Base-by-base conservation (phyloP, 2,797 vertebrate species). In the Centroberyx gerrardi region DNA sequence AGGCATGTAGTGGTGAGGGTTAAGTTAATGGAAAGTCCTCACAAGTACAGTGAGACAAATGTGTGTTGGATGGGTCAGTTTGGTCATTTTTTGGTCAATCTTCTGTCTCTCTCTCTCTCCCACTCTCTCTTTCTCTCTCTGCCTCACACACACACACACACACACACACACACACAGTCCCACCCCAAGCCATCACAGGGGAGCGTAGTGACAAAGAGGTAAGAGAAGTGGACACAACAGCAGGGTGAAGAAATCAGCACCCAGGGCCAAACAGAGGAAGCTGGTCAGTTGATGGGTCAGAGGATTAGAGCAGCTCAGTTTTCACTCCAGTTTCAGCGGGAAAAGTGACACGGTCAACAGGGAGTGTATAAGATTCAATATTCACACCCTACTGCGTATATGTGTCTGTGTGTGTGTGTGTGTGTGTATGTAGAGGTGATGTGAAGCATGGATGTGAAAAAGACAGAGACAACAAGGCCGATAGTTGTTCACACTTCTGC, bases 231-330 rank as follows among this genome's bases (percentile, higher is more conserved):
- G 14, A 14, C 46, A 10, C 52, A 71, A 40, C 62, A 78, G 48
- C 22, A 59, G 12, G 22, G 53, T 13, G 59, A 48, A 69, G n/a
- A 55, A 52, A 64, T 71, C 76, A n/a, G n/a, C 51, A 17, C 65
- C 4, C 46, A 0, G 46, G 65, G 42, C 67, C 40, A 73, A 59
- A 65, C 49, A 61, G 38, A 61, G 71, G 58, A 64, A 22, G 72
- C 56, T 9, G 17, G 18, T 69, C 46, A 70, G 67, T 27, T 72
- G 56, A 81, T 9, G 18, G 54, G 12, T 56, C 51, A 38, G 38
- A 13, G 79, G 72, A 67, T 79, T 73, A 75, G 18, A 7, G 4
- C 31, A 53, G 76, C 62, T 76, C 71, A 64, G 28, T 55, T 79
- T 76, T 81, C 56, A 29, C 66, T 79, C 29, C 48, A 65, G 77